Evolutionary conservation across 2,888 invertebrate genomes (phyloP), one percentile per base, ranked within the genome.

Genomic region (Pegoplata infirma): DNA sequence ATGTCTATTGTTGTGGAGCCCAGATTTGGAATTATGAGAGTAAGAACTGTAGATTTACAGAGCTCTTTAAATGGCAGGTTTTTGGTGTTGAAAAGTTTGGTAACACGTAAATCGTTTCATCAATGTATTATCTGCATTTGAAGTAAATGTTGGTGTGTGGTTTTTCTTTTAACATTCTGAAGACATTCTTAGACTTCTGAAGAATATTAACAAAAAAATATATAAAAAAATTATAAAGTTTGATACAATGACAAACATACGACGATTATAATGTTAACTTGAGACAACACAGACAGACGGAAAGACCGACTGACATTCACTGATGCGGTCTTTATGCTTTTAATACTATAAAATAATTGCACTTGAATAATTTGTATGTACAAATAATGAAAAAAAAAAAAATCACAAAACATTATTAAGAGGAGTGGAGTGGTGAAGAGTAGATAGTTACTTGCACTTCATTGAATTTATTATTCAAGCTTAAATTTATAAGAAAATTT

Each of bases 301-400:
- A 51, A 10, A 28, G 44, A 4, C 21, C 14, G n/a, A 32, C 21
- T 19, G 44, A 59, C 49, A 25, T 17, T 5, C n/a, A 53, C 10
- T 21, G n/a, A 63, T 36, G 55, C 44, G 36, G 12, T 36, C 28
- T 55, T n/a, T 59, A 5, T 44, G 21, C 40, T 25, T 32, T 55
- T 47, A 61, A 53, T 61, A 40, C 0, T 36, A 75, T 55, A 36
- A 55, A 55, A 75, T 68, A 75, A 75, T 61, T 61, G 67, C 55
- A 36, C 47, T 61, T 75, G 25, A 75, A 68, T 55, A 47, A 68
- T 55, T 55, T 68, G 36, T 40, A 32, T 10, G n/a, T n/a, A n/a
- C n/a, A n/a, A n/a, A n/a, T n/a, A n/a, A n/a, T n/a, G n/a, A n/a
- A n/a, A n/a, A 25, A 14, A 53, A 28, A 7, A 51, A 53, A 28